Percentiles rank a stretch among this genome's conserved stretches.
Evolutionary conservation across 2,797 vertebrate species (phyloP).

Genomic region (Paramormyrops hopkinsi): DNA sequence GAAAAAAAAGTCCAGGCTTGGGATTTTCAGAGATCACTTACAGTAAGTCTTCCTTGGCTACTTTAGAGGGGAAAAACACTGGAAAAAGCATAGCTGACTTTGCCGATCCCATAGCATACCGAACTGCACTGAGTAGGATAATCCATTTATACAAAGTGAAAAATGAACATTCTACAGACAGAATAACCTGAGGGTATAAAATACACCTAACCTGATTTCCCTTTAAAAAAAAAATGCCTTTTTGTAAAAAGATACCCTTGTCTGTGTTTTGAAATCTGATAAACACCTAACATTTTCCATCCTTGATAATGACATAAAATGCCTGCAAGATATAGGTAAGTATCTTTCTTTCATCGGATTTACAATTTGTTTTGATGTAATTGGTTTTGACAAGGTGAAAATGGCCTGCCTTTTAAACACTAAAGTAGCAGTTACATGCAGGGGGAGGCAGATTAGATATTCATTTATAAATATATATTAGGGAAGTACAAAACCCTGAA

Average conservation of each 20-base stretch:
- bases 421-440: slow-evolving; percentile 34
- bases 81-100: slow-evolving; percentile 32
- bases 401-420: slow-evolving; percentile 32
- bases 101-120: slow-evolving; percentile 29
- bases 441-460: slow-evolving; percentile 6
- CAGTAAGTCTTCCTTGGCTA: slow-evolving; percentile 29
- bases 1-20: slow-evolving; percentile 20
- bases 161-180: slow-evolving; percentile 33
- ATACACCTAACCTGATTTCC: slow-evolving; percentile 43
- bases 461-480: slow-evolving; percentile 12
- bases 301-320: slow-evolving; percentile 40
- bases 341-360: slow-evolving; percentile 42
- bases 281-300: slow-evolving; percentile 43
- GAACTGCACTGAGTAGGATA: slow-evolving; percentile 31
- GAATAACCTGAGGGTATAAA: slow-evolving; percentile 35
- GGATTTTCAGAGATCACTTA: slow-evolving; percentile 32
- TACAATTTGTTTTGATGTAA: slow-evolving; percentile 38
- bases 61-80: slow-evolving; percentile 28
- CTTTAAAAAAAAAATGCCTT: slow-evolving; percentile 40
- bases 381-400: slow-evolving; percentile 35
- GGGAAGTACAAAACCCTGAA: slow-evolving; percentile 29
- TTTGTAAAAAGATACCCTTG: slow-evolving; percentile 37
- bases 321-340: slow-evolving; percentile 33
- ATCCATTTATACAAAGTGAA: slow-evolving; percentile 37
- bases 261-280: slow-evolving; percentile 45